Evolutionary conservation across 2,888 invertebrate genomes (phyloP).

Genomic region (Oligia latruncula): DNA sequence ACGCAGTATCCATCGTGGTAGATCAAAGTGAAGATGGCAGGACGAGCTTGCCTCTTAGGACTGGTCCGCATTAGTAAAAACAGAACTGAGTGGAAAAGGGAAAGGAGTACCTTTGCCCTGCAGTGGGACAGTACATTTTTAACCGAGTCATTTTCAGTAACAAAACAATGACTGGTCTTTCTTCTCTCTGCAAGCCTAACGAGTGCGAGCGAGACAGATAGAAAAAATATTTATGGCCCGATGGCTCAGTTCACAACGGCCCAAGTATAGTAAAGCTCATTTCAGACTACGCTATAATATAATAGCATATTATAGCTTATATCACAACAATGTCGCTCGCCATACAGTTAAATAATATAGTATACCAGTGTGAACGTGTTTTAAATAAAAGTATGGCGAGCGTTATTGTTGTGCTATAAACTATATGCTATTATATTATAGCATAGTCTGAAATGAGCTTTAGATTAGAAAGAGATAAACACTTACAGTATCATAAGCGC

Average conservation of each 20-base stretch:
- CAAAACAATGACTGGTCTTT: not conserved
- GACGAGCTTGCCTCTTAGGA: not conserved
- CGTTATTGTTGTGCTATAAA: no score
- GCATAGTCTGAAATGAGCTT: no score
- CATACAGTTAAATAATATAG: no score
- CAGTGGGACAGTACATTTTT: not conserved
- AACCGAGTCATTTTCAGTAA: not conserved
- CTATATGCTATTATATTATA: no score
- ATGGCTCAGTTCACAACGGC: not conserved
- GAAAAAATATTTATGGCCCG: not conserved
- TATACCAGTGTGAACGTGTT: no score
- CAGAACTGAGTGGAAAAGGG: not conserved
- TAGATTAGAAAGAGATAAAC: not conserved
- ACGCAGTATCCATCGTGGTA: not conserved
- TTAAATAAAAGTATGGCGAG: no score
- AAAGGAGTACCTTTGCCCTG: not conserved
- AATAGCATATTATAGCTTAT: no score
- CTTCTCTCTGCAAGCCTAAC: not conserved
- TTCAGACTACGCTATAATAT: no score
- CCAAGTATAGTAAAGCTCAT: not conserved
- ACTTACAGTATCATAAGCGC: conserved; percentile 78
- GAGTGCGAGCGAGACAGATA: not conserved
- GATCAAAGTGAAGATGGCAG: no score
- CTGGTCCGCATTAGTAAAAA: not conserved
- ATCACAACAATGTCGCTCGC: no score